phyloP scores from a whole-genome alignment of 2,888 invertebrate genomes.

The Drosophila subsilvestris region DNA sequence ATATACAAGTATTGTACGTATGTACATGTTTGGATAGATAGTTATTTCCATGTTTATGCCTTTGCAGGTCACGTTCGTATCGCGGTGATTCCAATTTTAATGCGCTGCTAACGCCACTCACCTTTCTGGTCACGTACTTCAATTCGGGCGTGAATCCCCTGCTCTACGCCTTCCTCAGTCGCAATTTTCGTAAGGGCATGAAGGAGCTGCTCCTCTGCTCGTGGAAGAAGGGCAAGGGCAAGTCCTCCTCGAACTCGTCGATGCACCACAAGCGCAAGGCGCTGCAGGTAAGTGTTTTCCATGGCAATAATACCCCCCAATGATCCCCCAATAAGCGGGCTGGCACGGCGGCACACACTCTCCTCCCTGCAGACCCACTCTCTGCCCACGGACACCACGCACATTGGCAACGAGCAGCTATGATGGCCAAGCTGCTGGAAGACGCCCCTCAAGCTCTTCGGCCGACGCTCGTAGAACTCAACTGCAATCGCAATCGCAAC shows the following conservation, averaged over 20 bases:
- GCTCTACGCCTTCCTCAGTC: constrained; percentile 93
- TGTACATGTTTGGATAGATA: constrained; percentile 8
- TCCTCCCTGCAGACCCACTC: constrained; percentile 81
- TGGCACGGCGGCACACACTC: background rate
- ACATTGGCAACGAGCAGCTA: constrained; percentile 84
- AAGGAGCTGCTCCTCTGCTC: constrained; percentile 90
- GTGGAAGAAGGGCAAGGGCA: constrained; percentile 83
- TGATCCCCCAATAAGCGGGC: background rate
- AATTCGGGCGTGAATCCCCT: constrained; percentile 96
- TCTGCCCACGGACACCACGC: constrained; percentile 84
- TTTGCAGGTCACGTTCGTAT: constrained; percentile 86
- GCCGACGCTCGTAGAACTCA: constrained; percentile 64
- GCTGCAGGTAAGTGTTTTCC: constrained; percentile 79
- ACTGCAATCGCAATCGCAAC: background rate
- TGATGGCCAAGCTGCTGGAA: constrained; percentile 79
- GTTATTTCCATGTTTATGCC: constrained; percentile 36
- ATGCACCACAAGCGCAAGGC: constrained; percentile 83
- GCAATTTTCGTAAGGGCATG: constrained; percentile 93
- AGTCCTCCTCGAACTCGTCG: constrained; percentile 82
- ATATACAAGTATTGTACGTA: background rate
- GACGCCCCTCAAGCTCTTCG: constrained; percentile 63
- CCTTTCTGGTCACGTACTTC: constrained; percentile 94
- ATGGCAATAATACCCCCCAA: constrained; percentile 3
- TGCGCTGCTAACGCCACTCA: constrained; percentile 91
- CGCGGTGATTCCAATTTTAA: constrained; percentile 90